Percentiles rank a stretch among this genome's conserved stretches.
phyloP scores from a whole-genome alignment of 2,113 vertebrate genomes.

The Ammodytes marinus region DNA sequence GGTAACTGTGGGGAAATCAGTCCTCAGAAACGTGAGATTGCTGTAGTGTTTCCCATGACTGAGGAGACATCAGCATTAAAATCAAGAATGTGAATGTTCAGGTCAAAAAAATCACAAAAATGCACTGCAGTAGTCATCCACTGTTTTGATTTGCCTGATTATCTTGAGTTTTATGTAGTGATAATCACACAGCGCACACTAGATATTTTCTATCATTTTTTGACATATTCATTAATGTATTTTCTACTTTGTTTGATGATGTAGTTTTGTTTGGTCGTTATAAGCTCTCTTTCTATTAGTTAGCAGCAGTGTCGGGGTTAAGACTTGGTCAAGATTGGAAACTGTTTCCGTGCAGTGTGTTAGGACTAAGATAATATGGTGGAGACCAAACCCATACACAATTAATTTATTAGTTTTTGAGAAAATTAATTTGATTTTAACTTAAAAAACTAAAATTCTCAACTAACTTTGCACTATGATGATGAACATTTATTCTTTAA shows the following conservation, averaged over 20 bases:
- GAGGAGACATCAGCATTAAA: not conserved
- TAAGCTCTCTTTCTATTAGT: not conserved
- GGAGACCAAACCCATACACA: constrained; percentile 1
- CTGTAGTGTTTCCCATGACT: not conserved
- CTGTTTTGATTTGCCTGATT: constrained; percentile 40
- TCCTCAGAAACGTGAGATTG: not conserved
- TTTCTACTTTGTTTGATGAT: constrained; percentile 9
- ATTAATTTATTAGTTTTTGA: not conserved
- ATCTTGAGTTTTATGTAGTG: constrained; percentile 31
- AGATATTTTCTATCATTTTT: constrained; percentile 26
- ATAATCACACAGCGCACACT: constrained; percentile 20
- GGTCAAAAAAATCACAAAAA: constrained; percentile 19
- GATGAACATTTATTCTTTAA: constrained; percentile 10
- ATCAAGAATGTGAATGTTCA: constrained; percentile 41
- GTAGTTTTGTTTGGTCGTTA: constrained; percentile 28
- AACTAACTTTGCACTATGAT: constrained; percentile 30
- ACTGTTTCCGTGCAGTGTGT: not conserved
- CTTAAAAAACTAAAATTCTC: not conserved
- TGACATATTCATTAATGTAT: constrained; percentile 10
- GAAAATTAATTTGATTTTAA: not conserved
- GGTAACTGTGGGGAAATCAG: not conserved
- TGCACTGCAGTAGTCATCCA: constrained; percentile 57
- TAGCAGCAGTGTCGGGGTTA: constrained; percentile 13
- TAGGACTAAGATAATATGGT: not conserved
- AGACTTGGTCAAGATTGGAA: not conserved